Conservation (phyloP, 2,797 vertebrate species). For the Scleropages formosus region DNA sequence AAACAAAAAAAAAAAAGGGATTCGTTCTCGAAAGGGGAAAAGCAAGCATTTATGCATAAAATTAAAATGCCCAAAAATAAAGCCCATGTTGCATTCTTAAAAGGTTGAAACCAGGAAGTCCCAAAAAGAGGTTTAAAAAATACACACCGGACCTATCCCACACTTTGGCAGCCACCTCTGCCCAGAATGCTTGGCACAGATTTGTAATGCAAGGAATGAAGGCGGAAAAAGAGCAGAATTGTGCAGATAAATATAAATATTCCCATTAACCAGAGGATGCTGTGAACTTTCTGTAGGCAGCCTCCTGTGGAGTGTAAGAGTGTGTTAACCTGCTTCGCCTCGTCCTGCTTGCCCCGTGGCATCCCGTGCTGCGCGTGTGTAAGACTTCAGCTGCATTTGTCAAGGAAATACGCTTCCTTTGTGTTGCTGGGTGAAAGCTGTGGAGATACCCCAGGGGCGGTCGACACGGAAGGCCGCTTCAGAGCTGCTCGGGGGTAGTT, state of each 20-base stretch:
- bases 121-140: conserved; percentile 27
- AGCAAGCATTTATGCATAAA: conserved; percentile 9
- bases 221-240: neutral
- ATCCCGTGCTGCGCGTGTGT: neutral
- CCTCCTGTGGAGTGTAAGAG: no score
- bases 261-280: neutral
- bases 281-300: no score
- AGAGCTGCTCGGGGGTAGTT: neutral
- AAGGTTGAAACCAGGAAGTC: conserved; percentile 46
- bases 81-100: conserved; percentile 36
- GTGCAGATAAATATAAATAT: neutral
- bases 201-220: no score
- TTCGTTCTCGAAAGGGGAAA: no score
- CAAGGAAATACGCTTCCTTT: conserved; percentile 16
- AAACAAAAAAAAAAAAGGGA: neutral
- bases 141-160: no score
- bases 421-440: neutral
- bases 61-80: neutral
- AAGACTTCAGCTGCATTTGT: conserved; percentile 17
- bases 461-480: neutral
- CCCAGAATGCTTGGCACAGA: no score
- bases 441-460: neutral
- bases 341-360: no score
- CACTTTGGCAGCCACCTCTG: no score
- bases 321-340: no score